These are phyloP conservation scores for Resseliella maxima DNA, from an alignment of 2,888 invertebrate species.

Conservation along the genomic window DNA sequence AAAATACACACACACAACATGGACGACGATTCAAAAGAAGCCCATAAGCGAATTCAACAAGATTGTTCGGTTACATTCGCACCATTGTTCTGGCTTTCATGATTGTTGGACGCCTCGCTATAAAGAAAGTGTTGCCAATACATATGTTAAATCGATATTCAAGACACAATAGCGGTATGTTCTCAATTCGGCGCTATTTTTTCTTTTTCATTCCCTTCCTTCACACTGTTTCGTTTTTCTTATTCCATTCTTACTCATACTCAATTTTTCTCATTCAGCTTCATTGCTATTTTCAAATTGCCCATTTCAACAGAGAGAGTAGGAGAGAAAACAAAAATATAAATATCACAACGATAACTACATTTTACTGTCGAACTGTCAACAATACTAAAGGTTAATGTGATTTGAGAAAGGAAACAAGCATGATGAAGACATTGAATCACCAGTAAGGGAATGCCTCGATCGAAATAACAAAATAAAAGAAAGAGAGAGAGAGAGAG, in stretches of 20 bases:
- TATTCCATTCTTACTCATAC: not conserved
- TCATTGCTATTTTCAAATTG: not conserved
- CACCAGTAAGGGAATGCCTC: not conserved
- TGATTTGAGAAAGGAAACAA: conserved; percentile 9
- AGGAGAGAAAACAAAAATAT: too few relatives aligned
- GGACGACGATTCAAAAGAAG: not conserved
- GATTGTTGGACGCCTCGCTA: not conserved
- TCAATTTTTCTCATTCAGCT: not conserved
- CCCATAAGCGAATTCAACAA: conserved; percentile 41
- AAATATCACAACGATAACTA: conserved; percentile 51
- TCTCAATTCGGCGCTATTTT: not conserved
- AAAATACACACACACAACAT: not conserved
- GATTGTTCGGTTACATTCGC: conserved; percentile 3
- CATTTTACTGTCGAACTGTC: conserved; percentile 7
- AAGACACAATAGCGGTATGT: conserved; percentile 26
- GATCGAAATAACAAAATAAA: not conserved
- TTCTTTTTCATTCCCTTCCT: too few relatives aligned
- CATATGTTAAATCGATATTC: conserved; percentile 45
- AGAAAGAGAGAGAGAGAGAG: not conserved
- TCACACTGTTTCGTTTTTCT: not conserved
- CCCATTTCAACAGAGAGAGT: conserved; percentile 6
- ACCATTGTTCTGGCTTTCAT: not conserved
- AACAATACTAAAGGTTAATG: conserved; percentile 49
- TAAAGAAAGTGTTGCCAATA: conserved; percentile 41
- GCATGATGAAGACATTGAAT: conserved; percentile 15